These are phyloP conservation scores for Zelleria hepariella DNA, from an alignment of 2,888 invertebrate species.

Conservation along the genomic window DNA sequence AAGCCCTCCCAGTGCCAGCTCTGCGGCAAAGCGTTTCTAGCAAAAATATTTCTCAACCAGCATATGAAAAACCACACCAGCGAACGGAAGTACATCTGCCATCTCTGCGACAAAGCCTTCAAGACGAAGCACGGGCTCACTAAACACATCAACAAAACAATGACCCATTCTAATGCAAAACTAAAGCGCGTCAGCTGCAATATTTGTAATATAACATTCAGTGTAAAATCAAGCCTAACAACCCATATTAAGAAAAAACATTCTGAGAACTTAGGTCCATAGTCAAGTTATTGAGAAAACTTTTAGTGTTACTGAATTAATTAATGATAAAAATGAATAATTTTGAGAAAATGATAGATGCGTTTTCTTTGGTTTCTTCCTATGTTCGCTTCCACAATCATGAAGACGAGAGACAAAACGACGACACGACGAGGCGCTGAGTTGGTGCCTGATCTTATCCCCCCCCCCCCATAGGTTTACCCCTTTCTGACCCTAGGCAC, in stretches of 20 bases:
- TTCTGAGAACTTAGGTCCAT: constrained; percentile 69
- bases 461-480: too few relatives aligned
- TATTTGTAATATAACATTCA: constrained; percentile 60
- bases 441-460: too few relatives aligned
- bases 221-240: constrained; percentile 68
- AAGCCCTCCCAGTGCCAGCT: constrained; percentile 47
- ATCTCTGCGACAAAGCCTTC: constrained; percentile 64
- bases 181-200: constrained; percentile 39
- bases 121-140: constrained; percentile 64
- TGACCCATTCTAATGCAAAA: constrained; percentile 45
- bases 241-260: constrained; percentile 69
- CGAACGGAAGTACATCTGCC: constrained; percentile 68
- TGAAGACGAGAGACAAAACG: too few relatives aligned
- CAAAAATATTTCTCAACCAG: constrained; percentile 40
- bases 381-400: too few relatives aligned
- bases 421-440: too few relatives aligned
- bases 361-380: too few relatives aligned
- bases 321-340: too few relatives aligned
- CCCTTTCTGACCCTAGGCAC: too few relatives aligned
- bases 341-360: too few relatives aligned
- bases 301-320: too few relatives aligned
- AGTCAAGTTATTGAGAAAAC: too few relatives aligned
- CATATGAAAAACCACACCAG: constrained; percentile 55
- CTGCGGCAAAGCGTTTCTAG: constrained; percentile 49
- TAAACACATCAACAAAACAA: constrained; percentile 59